phyloP scores from a whole-genome alignment of 2,797 vertebrate genomes.

The Enteromius mattozi region DNA sequence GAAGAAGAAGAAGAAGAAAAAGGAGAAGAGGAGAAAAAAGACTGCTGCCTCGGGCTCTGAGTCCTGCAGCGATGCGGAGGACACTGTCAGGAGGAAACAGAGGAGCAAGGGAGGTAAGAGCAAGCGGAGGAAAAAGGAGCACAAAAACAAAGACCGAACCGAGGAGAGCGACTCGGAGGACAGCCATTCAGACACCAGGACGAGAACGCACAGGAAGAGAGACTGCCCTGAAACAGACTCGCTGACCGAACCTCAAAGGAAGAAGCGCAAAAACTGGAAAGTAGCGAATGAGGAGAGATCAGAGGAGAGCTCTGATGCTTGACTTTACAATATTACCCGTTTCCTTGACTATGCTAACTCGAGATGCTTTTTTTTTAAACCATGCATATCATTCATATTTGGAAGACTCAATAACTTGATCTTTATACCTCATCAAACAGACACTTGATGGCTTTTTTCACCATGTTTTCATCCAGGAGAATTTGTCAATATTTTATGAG shows the following conservation, averaged over 20 bases:
- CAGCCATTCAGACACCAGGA: conserved; percentile 70
- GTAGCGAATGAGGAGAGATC: conserved; percentile 56
- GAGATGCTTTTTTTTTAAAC: background rate
- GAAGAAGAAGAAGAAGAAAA: conserved; percentile 92
- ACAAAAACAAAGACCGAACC: conserved; percentile 74
- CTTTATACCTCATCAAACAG: conserved; percentile 33
- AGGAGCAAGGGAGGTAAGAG: conserved; percentile 74
- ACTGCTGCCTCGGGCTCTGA: conserved; percentile 74
- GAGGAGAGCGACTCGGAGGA: conserved; percentile 79
- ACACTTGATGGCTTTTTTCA: conserved; percentile 20
- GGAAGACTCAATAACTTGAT: background rate
- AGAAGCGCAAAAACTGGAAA: conserved; percentile 89
- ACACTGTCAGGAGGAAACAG: conserved; percentile 63
- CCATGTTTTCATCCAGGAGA: background rate
- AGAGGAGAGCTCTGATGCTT: conserved; percentile 61
- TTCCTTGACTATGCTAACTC: background rate
- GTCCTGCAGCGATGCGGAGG: conserved; percentile 63
- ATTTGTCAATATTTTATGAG: conserved; percentile 13
- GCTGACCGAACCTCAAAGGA: conserved; percentile 68
- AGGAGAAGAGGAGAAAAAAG: conserved; percentile 83
- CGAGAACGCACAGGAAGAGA: conserved; percentile 69
- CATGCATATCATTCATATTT: conserved; percentile 9
- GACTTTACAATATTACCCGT: background rate
- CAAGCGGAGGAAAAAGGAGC: conserved; percentile 71
- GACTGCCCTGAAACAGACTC: conserved; percentile 63